Evolutionary conservation across 2,888 invertebrate genomes (phyloP).

Genomic region (Beris chalybata): DNA sequence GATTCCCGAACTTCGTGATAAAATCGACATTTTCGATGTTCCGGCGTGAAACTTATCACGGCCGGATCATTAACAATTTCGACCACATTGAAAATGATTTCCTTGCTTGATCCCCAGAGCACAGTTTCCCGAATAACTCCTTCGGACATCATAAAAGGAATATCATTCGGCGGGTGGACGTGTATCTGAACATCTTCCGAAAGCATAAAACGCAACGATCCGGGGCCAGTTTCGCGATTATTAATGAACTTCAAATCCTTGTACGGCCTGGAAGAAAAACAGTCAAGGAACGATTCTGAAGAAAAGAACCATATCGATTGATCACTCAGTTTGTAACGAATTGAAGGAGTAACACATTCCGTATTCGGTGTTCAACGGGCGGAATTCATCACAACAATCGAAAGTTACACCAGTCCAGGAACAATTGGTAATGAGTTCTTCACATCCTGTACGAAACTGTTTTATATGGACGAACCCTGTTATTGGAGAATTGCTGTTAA

Average conservation of each 20-base stretch:
- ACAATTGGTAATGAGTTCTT: constrained; percentile 63
- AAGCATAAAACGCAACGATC: constrained; percentile 58
- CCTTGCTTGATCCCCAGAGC: constrained; percentile 50
- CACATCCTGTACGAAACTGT: constrained; percentile 61
- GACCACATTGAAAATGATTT: constrained; percentile 55
- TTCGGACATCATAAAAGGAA: constrained; percentile 60
- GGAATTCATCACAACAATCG: constrained; percentile 71
- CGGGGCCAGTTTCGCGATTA: constrained; percentile 56
- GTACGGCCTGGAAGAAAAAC: constrained; percentile 28
- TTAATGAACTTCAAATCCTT: constrained; percentile 44
- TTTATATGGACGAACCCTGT: background rate
- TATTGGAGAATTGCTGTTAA: too few relatives aligned
- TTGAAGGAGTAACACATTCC: constrained; percentile 70
- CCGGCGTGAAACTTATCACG: constrained; percentile 57
- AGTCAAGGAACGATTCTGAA: background rate
- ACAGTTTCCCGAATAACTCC: constrained; percentile 49
- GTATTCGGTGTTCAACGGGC: constrained; percentile 68
- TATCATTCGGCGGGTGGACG: constrained; percentile 65
- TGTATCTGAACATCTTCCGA: constrained; percentile 62
- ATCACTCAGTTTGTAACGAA: constrained; percentile 63
- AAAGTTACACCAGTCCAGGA: constrained; percentile 65
- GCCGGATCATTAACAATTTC: constrained; percentile 64
- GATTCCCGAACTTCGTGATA: constrained; percentile 54
- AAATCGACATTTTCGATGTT: constrained; percentile 62
- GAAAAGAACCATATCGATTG: background rate